Evolutionary conservation across 2,797 vertebrate genomes (phyloP), one percentile per base, ranked within the genome.

Genomic region (Melanotaenia maccullochi): DNA sequence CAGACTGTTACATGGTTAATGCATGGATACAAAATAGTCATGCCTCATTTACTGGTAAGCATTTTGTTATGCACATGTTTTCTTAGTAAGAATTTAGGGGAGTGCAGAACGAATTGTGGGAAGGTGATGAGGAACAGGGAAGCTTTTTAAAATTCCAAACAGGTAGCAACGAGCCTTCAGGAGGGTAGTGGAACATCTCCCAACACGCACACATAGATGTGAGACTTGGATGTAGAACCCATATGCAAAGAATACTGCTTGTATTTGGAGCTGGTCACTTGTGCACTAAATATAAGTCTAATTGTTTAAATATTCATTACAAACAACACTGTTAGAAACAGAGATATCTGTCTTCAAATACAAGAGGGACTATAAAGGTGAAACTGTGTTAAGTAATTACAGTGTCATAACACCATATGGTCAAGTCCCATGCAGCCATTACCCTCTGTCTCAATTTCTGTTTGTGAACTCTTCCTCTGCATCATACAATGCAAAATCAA

Each of bases 131-230:
- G 71, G 74, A 87, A 81, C 71, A 54, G 68, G 73, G 82, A 83
- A 79, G 74, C 84, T 92, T 85, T 78, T 94, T 94, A 90, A 91
- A 89, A 94, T 93, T 94, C 93, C 65, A 86, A 83, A 91, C 91
- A 92, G 91, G 91, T 91, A 90, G 76, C 62, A 73, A 88, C 0
- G 68, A 91, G 83, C 82, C 85, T 89, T 87, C 88, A 82, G 85
- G 87, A 85, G 81, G 85, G 79, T 85, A 82, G 88, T 76, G 79
- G 80, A 90, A 86, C 76, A 72, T 82, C 78, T 71, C 78, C 68
- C 30, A 60, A 55, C 68, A 63, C 30, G 38, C 59, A 30, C 56
- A 28, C 76, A 58, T 52, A 44, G 32, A 24, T 9, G 16, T 6
- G 22, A 24, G 22, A 22, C 38, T 44, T 67, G 20, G 20, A 67